Conservation (phyloP, 2,113 vertebrate species). For the Lamprotornis superbus region DNA sequence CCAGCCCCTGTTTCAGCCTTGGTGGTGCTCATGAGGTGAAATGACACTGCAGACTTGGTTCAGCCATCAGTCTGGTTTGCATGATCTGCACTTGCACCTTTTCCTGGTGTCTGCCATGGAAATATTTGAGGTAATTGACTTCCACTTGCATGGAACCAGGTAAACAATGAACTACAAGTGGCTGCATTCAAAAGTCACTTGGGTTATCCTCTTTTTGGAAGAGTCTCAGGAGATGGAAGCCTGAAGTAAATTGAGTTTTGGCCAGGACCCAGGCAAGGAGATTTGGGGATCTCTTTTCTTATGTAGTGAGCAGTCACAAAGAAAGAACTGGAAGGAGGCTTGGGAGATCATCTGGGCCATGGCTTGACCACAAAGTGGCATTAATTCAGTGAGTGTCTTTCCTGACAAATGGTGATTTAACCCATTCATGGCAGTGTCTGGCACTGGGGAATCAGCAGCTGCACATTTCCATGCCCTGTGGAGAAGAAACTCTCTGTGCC, state of each 20-base stretch:
- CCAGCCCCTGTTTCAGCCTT: background rate
- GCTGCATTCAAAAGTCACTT: background rate
- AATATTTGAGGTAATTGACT: background rate
- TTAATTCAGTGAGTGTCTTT: background rate
- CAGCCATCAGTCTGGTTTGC: background rate
- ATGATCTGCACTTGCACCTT: background rate
- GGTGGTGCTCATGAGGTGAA: background rate
- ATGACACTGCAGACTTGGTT: background rate
- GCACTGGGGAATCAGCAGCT: background rate
- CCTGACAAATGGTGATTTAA: background rate
- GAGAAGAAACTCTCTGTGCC: background rate
- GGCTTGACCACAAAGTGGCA: background rate
- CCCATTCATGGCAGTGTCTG: background rate
- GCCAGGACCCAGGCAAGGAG: background rate
- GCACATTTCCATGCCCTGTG: background rate
- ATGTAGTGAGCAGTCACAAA: background rate
- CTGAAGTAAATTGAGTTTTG: background rate
- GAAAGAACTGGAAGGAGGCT: background rate
- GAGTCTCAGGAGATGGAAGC: background rate
- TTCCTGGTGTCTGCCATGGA: rapidly evolving
- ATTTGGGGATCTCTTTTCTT: background rate
- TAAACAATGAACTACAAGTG: background rate
- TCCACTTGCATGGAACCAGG: background rate
- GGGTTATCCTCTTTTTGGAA: background rate
- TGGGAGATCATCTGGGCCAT: background rate